Evolutionary conservation across 37 sponge, comb jelly and placozoan genomes (phyloP).

Genomic region (Eunapius fragilis): DNA sequence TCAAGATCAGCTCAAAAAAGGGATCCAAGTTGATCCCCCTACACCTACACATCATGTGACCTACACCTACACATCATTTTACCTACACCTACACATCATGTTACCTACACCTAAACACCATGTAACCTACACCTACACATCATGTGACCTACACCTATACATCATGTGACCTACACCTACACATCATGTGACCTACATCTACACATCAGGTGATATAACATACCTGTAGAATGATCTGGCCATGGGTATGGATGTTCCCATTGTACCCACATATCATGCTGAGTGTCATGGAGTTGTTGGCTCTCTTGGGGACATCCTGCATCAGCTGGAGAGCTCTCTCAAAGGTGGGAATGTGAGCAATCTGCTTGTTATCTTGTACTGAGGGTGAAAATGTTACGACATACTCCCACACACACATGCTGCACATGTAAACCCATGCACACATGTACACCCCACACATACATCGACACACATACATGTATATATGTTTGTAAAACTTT

Average conservation of each 20-base stretch:
- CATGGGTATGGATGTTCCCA: slow-evolving; percentile 65
- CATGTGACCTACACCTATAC: not conserved
- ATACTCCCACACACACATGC: too few species aligned
- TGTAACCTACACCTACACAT: not conserved
- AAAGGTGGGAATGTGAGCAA: slow-evolving; percentile 18
- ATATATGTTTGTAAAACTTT: too few species aligned
- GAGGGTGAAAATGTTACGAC: too few species aligned
- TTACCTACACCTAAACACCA: not conserved
- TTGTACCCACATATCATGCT: slow-evolving; percentile 70
- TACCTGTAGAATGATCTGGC: slow-evolving; percentile 63
- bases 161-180: slow-evolving; percentile 5
- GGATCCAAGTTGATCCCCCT: too few species aligned
- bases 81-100: not conserved
- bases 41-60: not conserved
- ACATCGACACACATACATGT: too few species aligned
- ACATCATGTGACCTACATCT: too few species aligned
- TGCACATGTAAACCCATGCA: too few species aligned
- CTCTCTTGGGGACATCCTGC: slow-evolving; percentile 69
- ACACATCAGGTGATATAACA: not conserved
- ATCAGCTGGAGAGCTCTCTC: slow-evolving; percentile 66
- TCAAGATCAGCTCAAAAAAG: too few species aligned
- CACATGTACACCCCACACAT: too few species aligned
- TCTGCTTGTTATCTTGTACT: too few species aligned
- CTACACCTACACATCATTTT: too few species aligned
- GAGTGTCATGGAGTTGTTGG: slow-evolving; percentile 72